These are phyloP conservation scores for Cepaea hortensis DNA, from an alignment of 2,888 invertebrate species.

Conservation along the genomic window DNA sequence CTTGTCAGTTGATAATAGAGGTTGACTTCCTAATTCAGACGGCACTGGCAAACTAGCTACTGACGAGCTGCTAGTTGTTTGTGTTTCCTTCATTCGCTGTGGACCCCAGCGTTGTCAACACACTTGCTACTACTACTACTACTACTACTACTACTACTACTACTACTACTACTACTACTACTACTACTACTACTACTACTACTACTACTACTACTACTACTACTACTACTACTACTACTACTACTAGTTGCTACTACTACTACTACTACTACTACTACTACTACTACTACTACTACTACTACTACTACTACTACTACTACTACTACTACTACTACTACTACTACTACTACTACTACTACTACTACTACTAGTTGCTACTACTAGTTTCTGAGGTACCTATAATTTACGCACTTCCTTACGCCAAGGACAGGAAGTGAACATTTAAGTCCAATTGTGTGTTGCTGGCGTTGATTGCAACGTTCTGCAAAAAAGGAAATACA, in stretches of 20 bases:
- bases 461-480: no score
- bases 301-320: constrained; percentile 4
- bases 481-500: no score
- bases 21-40: no score
- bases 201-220: constrained; percentile 1
- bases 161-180: neutral
- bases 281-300: constrained; percentile 25
- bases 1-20: no score
- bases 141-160: neutral
- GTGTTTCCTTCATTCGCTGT: no score
- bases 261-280: constrained; percentile 2
- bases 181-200: neutral
- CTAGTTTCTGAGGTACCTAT: no score
- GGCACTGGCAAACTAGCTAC: no score
- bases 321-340: constrained; percentile 8
- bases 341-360: constrained; percentile 6
- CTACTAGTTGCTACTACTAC: constrained; percentile 1
- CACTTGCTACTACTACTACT: neutral
- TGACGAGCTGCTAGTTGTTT: no score
- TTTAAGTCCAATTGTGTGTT: no score
- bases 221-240: constrained; percentile 17
- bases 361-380: neutral
- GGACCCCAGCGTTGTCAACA: no score
- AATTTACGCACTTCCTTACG: neutral
- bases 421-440: neutral